These are phyloP conservation scores for Gouania willdenowi DNA, from an alignment of 2,797 vertebrate genomes.

Conservation along the genomic window DNA sequence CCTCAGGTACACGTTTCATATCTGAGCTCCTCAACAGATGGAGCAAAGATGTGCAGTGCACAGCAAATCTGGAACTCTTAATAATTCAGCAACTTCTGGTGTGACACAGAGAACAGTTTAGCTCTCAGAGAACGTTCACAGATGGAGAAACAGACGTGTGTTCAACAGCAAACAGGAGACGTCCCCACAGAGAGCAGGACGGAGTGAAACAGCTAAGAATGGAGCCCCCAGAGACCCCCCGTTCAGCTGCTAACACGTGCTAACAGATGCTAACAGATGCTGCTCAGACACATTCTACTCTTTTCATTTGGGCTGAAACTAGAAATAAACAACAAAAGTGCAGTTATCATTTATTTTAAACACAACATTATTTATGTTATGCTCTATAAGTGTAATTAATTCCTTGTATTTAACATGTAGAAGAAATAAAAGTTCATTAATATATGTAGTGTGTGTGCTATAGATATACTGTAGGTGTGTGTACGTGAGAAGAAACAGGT, in stretches of 20 bases:
- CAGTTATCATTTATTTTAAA: no score
- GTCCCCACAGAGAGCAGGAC: conserved; percentile 71
- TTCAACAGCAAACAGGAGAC: conserved; percentile 76
- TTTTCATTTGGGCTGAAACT: conserved; percentile 73
- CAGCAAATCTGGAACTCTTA: conserved; percentile 96
- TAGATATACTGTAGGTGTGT: no score
- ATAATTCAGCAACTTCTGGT: conserved; percentile 90
- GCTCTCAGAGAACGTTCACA: conserved; percentile 76
- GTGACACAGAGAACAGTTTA: conserved; percentile 80
- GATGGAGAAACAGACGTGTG: conserved; percentile 79
- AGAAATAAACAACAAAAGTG: conserved; percentile 52
- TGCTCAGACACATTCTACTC: conserved; percentile 74
- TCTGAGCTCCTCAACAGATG: conserved; percentile 86
- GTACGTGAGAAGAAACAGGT: no score
- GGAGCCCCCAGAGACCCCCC: conserved; percentile 71
- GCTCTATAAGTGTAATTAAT: no score
- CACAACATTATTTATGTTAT: no score
- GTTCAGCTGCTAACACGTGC: conserved; percentile 72
- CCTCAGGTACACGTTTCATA: conserved; percentile 72
- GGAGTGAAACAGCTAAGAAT: conserved; percentile 72
- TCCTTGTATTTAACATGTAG: no score
- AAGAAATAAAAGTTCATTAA: no score
- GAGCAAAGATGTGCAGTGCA: conserved; percentile 92
- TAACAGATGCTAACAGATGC: no score
- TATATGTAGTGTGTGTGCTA: no score